Base-by-base conservation (phyloP, 2,113 vertebrate species). In the Corvus cornix region DNA sequence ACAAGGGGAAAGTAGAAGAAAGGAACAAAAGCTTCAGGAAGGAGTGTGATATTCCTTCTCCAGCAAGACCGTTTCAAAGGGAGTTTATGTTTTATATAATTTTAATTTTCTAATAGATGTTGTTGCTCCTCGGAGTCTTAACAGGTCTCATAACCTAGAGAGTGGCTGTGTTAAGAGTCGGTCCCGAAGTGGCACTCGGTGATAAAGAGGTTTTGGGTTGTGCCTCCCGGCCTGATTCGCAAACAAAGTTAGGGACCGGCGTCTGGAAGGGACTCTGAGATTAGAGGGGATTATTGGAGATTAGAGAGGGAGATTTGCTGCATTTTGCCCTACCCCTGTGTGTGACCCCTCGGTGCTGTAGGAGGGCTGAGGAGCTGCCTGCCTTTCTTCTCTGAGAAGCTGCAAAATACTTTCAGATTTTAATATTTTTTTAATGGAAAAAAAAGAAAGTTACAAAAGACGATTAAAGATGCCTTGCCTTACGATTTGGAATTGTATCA, bases 231-330 rank as follows among this genome's bases (percentile, higher is more conserved):
- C 39, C 74, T 58, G 91, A 85, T 85, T 76, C 51, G 17, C 93
- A 94, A 96, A 95, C 91, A 91, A 89, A 95, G 55, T 97, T 93
- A 96, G 89, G 52, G 74, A 91, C 94, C 86, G 86, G 90, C 87
- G 91, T 89, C 93, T 94, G 93, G 84, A 94, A 90, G 84, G 91
- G 90, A 93, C 88, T 86, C 70, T 49, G 84, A 96, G 94, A 91
- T 97, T 95, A 96, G 87, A 95, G 74, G 58, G 94, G 96, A 95
- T 96, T 95, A 96, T 89, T 96, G 78, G 94, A 96, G 95, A 97
- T 94, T 96, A 96, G 93, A 89, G 91, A 79, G 52, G 51, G 79
- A 95, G 87, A 86, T 90, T 89, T 91, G 87, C 91, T 95, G 84
- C 93, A 13, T 73, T 93, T 93, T 94, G 73, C 80, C 75, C 84